A percentile compares a stretch with the other conserved stretches of the same genome.
phyloP scores from a whole-genome alignment of 2,797 vertebrate species.

The Babyrousa celebensis region DNA sequence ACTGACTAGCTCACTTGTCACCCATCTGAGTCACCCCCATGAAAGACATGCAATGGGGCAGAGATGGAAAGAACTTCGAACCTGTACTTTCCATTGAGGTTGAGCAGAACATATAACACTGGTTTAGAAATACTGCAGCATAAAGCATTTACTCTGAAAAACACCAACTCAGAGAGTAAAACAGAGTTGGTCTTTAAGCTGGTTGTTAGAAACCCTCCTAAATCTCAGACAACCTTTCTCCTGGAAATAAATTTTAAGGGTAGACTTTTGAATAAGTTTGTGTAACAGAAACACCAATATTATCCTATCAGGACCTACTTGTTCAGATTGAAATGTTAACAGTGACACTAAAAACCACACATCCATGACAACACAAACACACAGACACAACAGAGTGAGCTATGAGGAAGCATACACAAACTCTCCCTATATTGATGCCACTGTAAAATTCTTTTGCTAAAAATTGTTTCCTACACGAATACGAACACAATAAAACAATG shows the following conservation, averaged over 20 bases:
- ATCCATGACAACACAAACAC: slow-evolving; percentile 3
- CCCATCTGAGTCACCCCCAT: slow-evolving; percentile 64
- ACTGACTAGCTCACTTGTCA: slow-evolving; percentile 58
- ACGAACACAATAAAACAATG: slow-evolving; percentile 74
- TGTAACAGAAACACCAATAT: slow-evolving; percentile 41
- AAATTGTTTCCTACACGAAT: slow-evolving; percentile 63
- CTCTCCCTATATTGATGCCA: not conserved
- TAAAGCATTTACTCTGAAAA: slow-evolving; percentile 44
- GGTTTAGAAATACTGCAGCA: not conserved
- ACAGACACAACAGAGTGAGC: not conserved
- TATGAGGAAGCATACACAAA: not conserved
- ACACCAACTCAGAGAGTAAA: not conserved
- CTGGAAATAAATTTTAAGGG: slow-evolving; percentile 72
- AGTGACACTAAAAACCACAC: slow-evolving; percentile 43
- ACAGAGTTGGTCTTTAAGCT: not conserved
- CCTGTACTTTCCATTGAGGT: slow-evolving; percentile 28
- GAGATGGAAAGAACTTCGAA: not conserved
- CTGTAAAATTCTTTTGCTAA: slow-evolving; percentile 43
- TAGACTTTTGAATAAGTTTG: slow-evolving; percentile 47
- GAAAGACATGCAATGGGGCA: slow-evolving; percentile 32
- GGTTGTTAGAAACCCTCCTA: not conserved
- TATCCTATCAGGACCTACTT: slow-evolving; percentile 21
- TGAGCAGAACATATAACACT: not conserved
- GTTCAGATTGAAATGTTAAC: slow-evolving; percentile 47
- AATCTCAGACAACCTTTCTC: slow-evolving; percentile 11